Evolutionary conservation across 2,113 vertebrate genomes (phyloP), one percentile per base, ranked within the genome.

Genomic region (Mixornis gularis): DNA sequence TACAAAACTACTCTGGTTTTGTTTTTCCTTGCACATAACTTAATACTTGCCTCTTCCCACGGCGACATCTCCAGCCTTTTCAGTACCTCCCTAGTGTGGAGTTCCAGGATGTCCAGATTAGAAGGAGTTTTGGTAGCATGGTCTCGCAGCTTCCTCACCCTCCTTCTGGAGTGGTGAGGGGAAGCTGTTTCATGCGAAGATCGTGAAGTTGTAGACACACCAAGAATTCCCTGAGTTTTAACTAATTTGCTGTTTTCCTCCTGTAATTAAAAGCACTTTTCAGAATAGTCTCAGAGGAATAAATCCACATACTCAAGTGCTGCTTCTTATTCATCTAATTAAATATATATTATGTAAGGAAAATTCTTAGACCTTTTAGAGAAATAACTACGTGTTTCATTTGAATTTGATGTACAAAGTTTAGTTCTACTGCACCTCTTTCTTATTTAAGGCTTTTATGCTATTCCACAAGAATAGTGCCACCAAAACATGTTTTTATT

Each of bases 101-200:
- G 98, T 94, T 99, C 99, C 59, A 99, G 95, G 96, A 99, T 98
- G 95, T 99, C 99, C 81, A 99, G 97, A 93, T 99, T 99, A 36
- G 99, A 98, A 92, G 98, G 98, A 69, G 98, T 93, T 96, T 98
- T 99, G 90, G 97, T 97, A 15, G 72, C 96, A 66, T 99, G 98
- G 87, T 99, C 99, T 93, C 98, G 97, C 76, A 99, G 98, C 85
- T 98, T 98, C 93, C 99, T 96, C 94, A 98, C 98, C 17, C 98
- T 98, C 72, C 98, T 90, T 68, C 98, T 97, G 38, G 98, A 98
- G 90, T 98, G 98, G 90, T 98, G 98, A 34, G 98, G 96, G n/a
- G 96, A 98, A 88, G 90, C 48, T 79, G 96, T 97, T 95, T 99
- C 99, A 79, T 98, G 97, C 1, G 98, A 98, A 85, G 98, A 97